These are phyloP conservation scores for Porites evermanni DNA, from an alignment of 92 coral and sea anemone genomes.

Conservation along the genomic window DNA sequence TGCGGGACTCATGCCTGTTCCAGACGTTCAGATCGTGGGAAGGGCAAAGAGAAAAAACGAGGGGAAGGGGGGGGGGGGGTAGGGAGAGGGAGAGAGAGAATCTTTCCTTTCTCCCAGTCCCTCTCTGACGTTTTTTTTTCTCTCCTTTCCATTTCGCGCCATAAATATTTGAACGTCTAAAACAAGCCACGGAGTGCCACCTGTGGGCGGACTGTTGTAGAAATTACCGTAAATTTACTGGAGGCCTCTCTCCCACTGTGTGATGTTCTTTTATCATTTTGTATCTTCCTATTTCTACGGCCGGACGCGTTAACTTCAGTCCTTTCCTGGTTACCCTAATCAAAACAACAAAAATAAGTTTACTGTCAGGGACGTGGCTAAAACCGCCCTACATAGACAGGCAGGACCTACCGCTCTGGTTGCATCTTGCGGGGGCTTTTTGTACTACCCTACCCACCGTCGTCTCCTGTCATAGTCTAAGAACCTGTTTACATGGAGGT, in stretches of 20 bases:
- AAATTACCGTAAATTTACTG: constrained; percentile 30
- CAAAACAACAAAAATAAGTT: neutral
- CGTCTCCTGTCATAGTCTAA: too few species aligned
- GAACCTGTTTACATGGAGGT: too few species aligned
- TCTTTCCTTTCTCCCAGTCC: too few species aligned
- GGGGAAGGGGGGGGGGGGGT: too few species aligned
- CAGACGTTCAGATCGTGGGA: too few species aligned
- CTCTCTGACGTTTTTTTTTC: too few species aligned
- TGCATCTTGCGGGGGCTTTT: too few species aligned
- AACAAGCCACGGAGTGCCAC: neutral
- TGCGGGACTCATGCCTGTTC: too few species aligned
- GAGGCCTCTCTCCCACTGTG: constrained; percentile 64
- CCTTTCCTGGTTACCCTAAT: constrained; percentile 75
- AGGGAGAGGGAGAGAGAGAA: too few species aligned
- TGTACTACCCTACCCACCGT: too few species aligned
- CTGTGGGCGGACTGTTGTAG: too few species aligned
- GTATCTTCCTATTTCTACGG: constrained; percentile 77
- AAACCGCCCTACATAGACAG: neutral
- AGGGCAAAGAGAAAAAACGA: too few species aligned
- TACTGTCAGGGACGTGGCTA: neutral
- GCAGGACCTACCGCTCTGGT: neutral
- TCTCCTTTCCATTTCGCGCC: neutral
- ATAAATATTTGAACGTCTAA: neutral
- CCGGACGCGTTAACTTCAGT: constrained; percentile 72
- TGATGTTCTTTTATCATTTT: constrained; percentile 76